A percentile compares a stretch with the other conserved stretches of the same genome.
Evolutionary conservation across 2,888 invertebrate genomes (phyloP).

Genomic region (Drosophila peninsularis): DNA sequence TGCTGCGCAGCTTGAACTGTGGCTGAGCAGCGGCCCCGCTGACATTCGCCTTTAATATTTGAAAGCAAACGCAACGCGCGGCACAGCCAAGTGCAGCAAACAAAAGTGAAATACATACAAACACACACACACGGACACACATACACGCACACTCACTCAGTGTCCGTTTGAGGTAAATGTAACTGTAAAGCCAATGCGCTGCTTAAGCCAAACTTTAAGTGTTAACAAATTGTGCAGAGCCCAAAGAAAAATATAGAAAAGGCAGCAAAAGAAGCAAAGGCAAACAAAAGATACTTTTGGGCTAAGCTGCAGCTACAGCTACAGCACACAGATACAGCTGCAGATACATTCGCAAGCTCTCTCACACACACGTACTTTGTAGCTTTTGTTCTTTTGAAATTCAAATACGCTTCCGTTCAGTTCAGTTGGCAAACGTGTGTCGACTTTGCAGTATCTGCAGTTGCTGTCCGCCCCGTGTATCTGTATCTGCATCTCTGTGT

Average conservation of each 20-base stretch:
- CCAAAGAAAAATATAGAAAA: slow-evolving; percentile 2
- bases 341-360: slow-evolving; percentile 18
- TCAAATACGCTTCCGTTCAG: slow-evolving; percentile 77
- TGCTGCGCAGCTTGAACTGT: slow-evolving; percentile 50
- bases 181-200: slow-evolving; percentile 35
- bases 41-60: slow-evolving; percentile 77
- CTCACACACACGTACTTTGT: slow-evolving; percentile 31
- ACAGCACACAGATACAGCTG: slow-evolving; percentile 6
- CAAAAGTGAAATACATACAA: slow-evolving; percentile 64
- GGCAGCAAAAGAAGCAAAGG: slow-evolving; percentile 8
- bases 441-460: slow-evolving; percentile 80
- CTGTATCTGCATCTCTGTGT: slow-evolving; percentile 1
- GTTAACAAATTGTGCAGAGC: slow-evolving; percentile 18
- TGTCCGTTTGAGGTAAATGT: slow-evolving; percentile 47
- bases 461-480: slow-evolving; percentile 37
- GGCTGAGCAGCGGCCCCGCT: slow-evolving; percentile 51
- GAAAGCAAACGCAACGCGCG: slow-evolving; percentile 73
- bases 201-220: slow-evolving; percentile 21
- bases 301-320: slow-evolving; percentile 28
- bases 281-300: slow-evolving; percentile 26
- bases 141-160: slow-evolving; percentile 3
- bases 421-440: slow-evolving; percentile 81
- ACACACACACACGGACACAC: slow-evolving; percentile 7
- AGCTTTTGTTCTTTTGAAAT: slow-evolving; percentile 80
- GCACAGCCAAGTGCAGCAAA: slow-evolving; percentile 66